Percentiles rank a stretch among this genome's conserved stretches.
phyloP scores from a whole-genome alignment of 2,888 invertebrate genomes.

The Drosophila percnosoma region DNA sequence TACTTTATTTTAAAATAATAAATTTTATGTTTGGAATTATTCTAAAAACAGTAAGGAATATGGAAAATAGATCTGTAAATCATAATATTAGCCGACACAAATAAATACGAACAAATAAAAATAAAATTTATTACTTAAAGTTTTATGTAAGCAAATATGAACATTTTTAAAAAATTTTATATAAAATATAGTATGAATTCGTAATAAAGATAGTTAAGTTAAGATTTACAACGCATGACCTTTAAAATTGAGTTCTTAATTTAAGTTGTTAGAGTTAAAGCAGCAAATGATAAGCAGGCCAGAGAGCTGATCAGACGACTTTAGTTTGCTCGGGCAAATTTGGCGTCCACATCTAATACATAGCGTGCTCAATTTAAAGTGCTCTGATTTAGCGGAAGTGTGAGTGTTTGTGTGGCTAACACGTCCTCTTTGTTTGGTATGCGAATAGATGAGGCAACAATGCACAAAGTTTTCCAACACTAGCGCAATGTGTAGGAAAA shows the following conservation, averaged over 20 bases:
- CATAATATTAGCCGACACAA: too few species aligned
- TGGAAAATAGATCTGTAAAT: background rate
- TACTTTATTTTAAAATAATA: background rate
- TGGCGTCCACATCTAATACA: slow-evolving; percentile 48
- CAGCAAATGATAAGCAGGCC: slow-evolving; percentile 6
- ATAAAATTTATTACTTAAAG: background rate
- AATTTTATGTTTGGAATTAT: background rate
- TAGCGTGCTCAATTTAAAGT: slow-evolving; percentile 74
- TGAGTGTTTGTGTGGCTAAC: slow-evolving; percentile 43
- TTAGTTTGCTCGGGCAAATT: slow-evolving; percentile 22
- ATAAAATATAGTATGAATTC: background rate
- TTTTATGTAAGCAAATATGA: background rate
- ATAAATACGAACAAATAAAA: background rate
- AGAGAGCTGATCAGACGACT: slow-evolving; percentile 18
- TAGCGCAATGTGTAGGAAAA: slow-evolving; percentile 28
- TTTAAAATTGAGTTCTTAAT: background rate
- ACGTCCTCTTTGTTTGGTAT: slow-evolving; percentile 70
- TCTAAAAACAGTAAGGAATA: background rate
- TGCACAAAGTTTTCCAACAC: slow-evolving; percentile 48
- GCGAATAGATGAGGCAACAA: slow-evolving; percentile 73
- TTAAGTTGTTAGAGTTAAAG: slow-evolving; percentile 1
- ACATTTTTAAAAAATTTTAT: too few species aligned
- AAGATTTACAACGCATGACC: background rate
- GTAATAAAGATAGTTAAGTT: background rate
- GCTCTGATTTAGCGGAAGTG: slow-evolving; percentile 60